phyloP scores from a whole-genome alignment of 1,140 invertebrate species.

The Orchestia grillus region DNA sequence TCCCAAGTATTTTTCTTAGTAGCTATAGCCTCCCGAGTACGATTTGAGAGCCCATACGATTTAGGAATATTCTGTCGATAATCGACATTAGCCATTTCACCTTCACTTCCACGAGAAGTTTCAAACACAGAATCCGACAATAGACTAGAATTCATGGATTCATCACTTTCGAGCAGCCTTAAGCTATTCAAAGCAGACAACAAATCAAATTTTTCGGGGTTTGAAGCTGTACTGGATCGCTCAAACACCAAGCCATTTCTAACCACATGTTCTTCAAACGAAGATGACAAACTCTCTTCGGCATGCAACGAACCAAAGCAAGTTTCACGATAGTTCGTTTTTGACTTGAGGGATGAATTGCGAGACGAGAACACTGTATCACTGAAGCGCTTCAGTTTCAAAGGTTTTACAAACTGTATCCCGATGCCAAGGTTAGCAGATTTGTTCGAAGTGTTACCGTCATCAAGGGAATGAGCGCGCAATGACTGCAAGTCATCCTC shows the following conservation, averaged over 20 bases:
- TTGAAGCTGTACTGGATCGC: background rate
- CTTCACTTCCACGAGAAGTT: conserved; percentile 28
- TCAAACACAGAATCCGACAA: conserved; percentile 41
- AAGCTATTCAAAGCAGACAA: background rate
- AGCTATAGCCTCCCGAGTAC: background rate
- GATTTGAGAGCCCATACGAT: background rate
- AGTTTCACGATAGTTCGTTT: background rate
- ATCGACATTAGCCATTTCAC: background rate
- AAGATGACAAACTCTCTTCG: background rate
- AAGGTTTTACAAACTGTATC: conserved; percentile 26
- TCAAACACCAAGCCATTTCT: conserved; percentile 20
- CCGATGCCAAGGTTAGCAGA: background rate
- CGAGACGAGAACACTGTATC: background rate
- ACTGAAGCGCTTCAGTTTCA: conserved; percentile 21
- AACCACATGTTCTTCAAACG: background rate
- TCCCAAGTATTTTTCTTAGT: background rate
- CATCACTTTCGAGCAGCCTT: background rate
- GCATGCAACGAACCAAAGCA: background rate
- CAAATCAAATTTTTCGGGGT: conserved; percentile 11
- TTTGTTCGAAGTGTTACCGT: background rate
- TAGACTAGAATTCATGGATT: background rate
- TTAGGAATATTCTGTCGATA: background rate
- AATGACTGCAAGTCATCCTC: background rate
- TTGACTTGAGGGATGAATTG: background rate
- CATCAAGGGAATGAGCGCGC: background rate